Base-by-base conservation (phyloP, 2,888 invertebrate species). In the Mythimna loreyi region DNA sequence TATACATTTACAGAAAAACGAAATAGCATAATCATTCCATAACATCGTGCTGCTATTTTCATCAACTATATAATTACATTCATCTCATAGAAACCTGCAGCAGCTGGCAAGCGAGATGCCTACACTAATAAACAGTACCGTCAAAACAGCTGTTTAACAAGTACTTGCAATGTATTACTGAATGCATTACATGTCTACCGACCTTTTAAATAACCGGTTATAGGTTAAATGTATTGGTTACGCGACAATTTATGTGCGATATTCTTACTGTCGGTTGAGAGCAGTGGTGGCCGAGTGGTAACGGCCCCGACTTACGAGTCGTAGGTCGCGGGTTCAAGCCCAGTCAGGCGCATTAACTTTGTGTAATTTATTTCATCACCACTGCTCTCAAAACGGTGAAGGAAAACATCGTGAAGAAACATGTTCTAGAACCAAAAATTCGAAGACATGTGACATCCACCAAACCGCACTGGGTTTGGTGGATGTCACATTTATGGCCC, bases 61-160 rank as follows among this genome's bases (percentile, higher is more conserved):
- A 40, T 36, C 45, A 52, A 47, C 8, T 40, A 40, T 40, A 40
- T 6, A 16, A 40, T 49, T 28, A 62, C 47, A 16, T 59, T 58
- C 21, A 36, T 50, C n/a, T 23, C n/a, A 11, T 64, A 62, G 61
- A 57, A 23, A 11, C 3, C 23, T n/a, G 28, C 36, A 57, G 71
- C 80, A 79, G 64, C 47, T 75, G 80, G 69, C 36, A 56, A 33
- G 53, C 70, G 67, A n/a, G 43, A n/a, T 64, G 43, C 30, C 43
- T 57, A 61, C 60, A 25, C 52, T 23, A 69, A 75, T 52, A 75
- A 52, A 69, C 49, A 68, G 62, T 67, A 50, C 62, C 23, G 23
- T 53, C 19, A 47, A 52, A 65, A 74, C 75, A 68, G 70, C 56
- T 74, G 82, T 68, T 66, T 45, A 28, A 61, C 21, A 61, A 67